Evolutionary conservation across 2,113 vertebrate species (phyloP).

Genomic region (Dicaeum eximium): DNA sequence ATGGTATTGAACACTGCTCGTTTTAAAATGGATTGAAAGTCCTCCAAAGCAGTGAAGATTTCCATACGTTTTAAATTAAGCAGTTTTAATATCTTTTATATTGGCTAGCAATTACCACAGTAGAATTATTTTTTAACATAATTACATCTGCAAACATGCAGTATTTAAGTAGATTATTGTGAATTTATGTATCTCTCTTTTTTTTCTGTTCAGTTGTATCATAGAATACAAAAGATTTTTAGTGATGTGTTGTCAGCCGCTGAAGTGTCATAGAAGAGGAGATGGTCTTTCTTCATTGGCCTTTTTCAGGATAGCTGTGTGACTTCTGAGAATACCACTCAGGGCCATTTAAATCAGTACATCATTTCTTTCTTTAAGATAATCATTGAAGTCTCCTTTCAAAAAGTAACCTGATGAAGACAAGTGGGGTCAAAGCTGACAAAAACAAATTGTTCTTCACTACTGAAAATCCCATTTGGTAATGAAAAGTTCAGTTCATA

Average conservation of each 20-base stretch:
- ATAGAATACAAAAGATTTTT: background rate
- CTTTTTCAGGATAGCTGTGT: background rate
- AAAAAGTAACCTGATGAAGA: conserved; percentile 40
- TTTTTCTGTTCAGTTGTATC: background rate
- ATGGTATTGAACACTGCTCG: background rate
- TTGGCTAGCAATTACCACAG: conserved; percentile 40
- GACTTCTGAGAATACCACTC: background rate
- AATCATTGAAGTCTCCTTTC: conserved; percentile 1
- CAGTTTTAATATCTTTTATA: conserved; percentile 54
- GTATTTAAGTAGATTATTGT: background rate
- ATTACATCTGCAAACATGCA: conserved; percentile 30
- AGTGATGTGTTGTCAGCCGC: background rate
- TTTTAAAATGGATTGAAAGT: conserved; percentile 22
- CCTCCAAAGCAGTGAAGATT: background rate
- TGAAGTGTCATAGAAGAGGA: background rate
- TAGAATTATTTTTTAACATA: background rate
- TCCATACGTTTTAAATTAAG: conserved; percentile 47
- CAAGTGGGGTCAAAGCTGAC: conserved; percentile 2
- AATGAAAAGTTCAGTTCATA: background rate
- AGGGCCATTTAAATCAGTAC: background rate
- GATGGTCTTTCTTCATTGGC: background rate
- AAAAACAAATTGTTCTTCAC: background rate
- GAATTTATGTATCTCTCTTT: background rate
- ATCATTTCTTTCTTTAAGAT: background rate
- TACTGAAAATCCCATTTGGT: background rate